Evolutionary conservation across 30 jellyfish, hydroid and myxozoan species (phyloP), one percentile per base, ranked within the genome.

Genomic region (Rhopilema esculentum): DNA sequence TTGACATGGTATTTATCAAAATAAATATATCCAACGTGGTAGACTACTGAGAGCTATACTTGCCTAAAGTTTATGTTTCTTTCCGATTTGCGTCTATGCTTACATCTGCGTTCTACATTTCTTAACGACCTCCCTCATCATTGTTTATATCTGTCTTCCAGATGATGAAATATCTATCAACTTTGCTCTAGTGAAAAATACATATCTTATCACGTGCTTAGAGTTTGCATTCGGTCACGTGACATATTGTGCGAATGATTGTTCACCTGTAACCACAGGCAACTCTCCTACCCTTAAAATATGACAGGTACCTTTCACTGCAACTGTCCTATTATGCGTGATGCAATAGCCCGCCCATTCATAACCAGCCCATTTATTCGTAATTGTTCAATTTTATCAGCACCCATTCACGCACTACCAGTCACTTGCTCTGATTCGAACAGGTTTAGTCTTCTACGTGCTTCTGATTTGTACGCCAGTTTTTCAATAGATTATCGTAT

Each of bases 241-340:
- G 88, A 78, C 8, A 23, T n/a, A 52, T 53, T 78, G 88, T 78
- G 0, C 88, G 28, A 29, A 1, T 27, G 69, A 62, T 23, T 53
- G 88, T 61, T 78, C 88, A 78, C 65, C 88, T 78, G 88, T 61
- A 25, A 78, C 88, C 75, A 78, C 51, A 78, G 88, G 78, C 84
- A 26, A 78, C 88, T 49, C 23, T 51, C 65, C 65, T 16, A 62
- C 66, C 40, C 33, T 78, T 17, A 27, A 78, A 78, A 29, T 78
- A 78, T 61, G 88, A 63, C 88, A 78, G 88, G 88, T 78, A 49
- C 15, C 33, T 66, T 66, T 66, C 52, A 66, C 57, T 40, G 57
- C 57, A 2, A 40, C 57, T 2, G 57, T 40, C 57, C 57, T 40
- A n/a, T 18, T 7, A 20, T 73, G 69, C 69, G 7, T 73, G 84